phyloP scores from a whole-genome alignment of 2,888 invertebrate species.

The Mesorhabditis spiculigera region DNA sequence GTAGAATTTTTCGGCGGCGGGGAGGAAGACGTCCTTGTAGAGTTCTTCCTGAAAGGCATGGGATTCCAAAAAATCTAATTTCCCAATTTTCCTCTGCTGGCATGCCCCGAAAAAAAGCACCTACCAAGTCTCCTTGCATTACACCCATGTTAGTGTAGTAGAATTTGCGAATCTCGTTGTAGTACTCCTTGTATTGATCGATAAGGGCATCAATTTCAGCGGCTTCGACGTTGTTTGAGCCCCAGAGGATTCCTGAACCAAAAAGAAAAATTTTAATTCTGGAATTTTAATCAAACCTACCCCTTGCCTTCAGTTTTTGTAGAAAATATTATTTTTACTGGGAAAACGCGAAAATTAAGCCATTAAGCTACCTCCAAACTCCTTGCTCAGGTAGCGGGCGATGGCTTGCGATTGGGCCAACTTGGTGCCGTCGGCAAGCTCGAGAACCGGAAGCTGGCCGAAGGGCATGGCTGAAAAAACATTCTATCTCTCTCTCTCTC shows the following conservation, averaged over 20 bases:
- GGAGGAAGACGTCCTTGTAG: neutral
- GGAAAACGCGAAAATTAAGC: too few relatives aligned
- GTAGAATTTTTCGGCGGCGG: neutral
- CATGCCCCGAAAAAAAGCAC: too few relatives aligned
- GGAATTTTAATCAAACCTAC: neutral
- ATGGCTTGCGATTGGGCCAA: neutral
- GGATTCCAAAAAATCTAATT: neutral
- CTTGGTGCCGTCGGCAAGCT: neutral
- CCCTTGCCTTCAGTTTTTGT: neutral
- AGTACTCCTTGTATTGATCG: neutral
- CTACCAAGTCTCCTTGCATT: constrained; percentile 1
- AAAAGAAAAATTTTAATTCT: neutral
- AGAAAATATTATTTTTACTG: neutral
- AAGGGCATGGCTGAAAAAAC: neutral
- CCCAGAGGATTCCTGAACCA: neutral
- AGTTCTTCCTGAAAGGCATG: neutral
- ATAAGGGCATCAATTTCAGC: neutral
- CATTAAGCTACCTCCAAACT: neutral
- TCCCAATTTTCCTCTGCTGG: neutral
- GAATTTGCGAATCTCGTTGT: constrained; percentile 4
- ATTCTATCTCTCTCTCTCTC: too few relatives aligned
- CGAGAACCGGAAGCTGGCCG: constrained; percentile 3
- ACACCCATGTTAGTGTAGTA: neutral
- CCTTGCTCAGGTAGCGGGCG: neutral
- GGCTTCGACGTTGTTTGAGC: neutral